Base-by-base conservation (phyloP, 1,140 invertebrate species). In the Drosophila santomea region DNA sequence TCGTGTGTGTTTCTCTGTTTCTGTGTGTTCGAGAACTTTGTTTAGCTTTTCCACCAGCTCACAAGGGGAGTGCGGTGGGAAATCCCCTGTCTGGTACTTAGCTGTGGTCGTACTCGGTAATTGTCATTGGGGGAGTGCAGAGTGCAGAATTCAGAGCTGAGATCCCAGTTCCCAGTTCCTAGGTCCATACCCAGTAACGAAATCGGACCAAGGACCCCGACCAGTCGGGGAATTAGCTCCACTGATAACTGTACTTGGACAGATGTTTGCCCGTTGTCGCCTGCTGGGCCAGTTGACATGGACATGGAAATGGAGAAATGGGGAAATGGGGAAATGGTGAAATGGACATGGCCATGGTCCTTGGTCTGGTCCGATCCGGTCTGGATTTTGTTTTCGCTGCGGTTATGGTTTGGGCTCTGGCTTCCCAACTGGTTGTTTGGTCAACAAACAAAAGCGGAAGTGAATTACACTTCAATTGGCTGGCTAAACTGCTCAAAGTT, bases 401-500 rank as follows among this genome's bases (percentile, higher is more conserved):
- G 61, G 51, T 44, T 63, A 59, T 59, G 56, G 56, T 63, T 41
- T 14, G 36, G 48, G 28, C 39, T 17, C 59, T 77, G 59, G 44
- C 32, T 51, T 59, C 66, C 58, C 23, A 15, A 51, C 48, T 51
- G 61, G 44, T 59, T 74, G 43, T 45, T 51, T 67, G 44, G 47
- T 32, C 63, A 68, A 57, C 66, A 57, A 74, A 78, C 39, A 62
- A 47, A 54, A 63, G 75, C 80, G 76, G 80, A 88, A 79, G 72
- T 80, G 72, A 63, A 75, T 56, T 75, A 76, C 72, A 61, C 66
- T 78, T 78, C 75, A 78, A 78, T 78, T 77, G 74, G 45, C 63
- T 56, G 58, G 66, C 72, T 66, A 74, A 79, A 69, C 77, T 62
- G 47, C 69, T 43, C 38, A 39, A 78, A 63, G 58, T 81, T 73